These are phyloP conservation scores for Brenthis daphne DNA, from an alignment of 2,888 invertebrate genomes.

Conservation along the genomic window DNA sequence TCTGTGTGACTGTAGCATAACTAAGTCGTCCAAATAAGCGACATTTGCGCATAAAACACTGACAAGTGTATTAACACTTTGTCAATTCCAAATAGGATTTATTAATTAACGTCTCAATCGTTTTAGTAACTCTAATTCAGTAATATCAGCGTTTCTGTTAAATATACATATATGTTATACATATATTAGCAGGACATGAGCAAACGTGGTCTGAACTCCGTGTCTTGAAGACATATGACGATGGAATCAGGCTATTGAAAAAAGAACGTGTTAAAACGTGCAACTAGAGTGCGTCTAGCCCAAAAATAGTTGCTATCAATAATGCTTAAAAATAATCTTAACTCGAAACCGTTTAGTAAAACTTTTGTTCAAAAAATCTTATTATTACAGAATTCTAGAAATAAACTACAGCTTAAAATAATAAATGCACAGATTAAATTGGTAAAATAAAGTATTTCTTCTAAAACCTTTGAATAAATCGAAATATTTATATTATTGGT, in stretches of 20 bases:
- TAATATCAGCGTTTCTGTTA: constrained; percentile 12
- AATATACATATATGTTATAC: not conserved
- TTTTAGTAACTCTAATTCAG: constrained; percentile 24
- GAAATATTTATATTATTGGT: not conserved
- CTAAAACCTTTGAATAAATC: not conserved
- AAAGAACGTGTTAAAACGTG: not conserved
- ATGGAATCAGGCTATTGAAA: not conserved
- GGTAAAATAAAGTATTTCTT: constrained; percentile 5
- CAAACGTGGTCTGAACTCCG: not conserved
- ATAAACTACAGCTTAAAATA: constrained; percentile 31
- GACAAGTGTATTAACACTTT: constrained; percentile 12
- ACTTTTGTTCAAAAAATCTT: not conserved
- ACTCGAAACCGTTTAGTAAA: constrained; percentile 3
- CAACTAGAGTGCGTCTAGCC: constrained; percentile 10
- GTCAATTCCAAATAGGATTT: constrained; percentile 14
- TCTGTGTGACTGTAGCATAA: constrained; percentile 18
- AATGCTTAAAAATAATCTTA: constrained; percentile 13
- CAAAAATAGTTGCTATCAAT: not conserved
- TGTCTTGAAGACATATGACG: constrained; percentile 18
- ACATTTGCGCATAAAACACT: constrained; percentile 25
- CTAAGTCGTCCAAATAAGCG: constrained; percentile 24
- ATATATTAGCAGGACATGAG: constrained; percentile 15
- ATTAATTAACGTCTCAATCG: constrained; percentile 20
- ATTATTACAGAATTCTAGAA: constrained; percentile 10
- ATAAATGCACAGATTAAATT: constrained; percentile 33